Percentiles rank a stretch among this genome's conserved stretches.
phyloP scores from a whole-genome alignment of 2,113 vertebrate genomes.

The Orthonyx spaldingii region DNA sequence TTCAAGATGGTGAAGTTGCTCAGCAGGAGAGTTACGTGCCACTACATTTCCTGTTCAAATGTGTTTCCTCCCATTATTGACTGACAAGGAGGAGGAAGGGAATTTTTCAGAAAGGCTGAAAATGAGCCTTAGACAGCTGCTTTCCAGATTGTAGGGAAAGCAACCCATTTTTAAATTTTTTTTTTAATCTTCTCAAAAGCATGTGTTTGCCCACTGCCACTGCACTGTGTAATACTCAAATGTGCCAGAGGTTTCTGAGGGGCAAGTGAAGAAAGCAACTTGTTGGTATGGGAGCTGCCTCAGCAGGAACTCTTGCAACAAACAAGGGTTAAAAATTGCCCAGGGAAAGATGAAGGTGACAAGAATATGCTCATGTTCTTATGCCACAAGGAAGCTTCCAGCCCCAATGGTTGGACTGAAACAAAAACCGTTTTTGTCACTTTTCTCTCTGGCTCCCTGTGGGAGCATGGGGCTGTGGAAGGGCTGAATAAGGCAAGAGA shows the following conservation, averaged over 20 bases:
- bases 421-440: not conserved
- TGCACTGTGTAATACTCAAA: not conserved
- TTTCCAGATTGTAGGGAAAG: constrained; percentile 1
- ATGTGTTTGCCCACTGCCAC: not conserved
- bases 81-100: not conserved
- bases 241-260: not conserved
- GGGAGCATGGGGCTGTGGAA: not conserved
- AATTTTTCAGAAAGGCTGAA: not conserved
- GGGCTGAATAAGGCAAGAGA: not conserved
- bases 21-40: not conserved
- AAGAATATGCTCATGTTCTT: not conserved
- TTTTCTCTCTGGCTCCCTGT: not conserved
- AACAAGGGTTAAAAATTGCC: not conserved
- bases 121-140: not conserved
- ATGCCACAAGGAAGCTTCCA: not conserved
- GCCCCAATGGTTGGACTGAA: not conserved
- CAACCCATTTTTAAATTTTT: not conserved
- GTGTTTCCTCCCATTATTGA: not conserved
- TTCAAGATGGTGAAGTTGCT: not conserved
- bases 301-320: not conserved
- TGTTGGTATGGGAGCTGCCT: not conserved
- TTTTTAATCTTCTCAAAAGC: not conserved
- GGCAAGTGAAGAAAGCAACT: not conserved
- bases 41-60: not conserved
- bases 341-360: not conserved